Conservation (phyloP, 2,888 invertebrate genomes). For the Tenthredo distinguenda region DNA sequence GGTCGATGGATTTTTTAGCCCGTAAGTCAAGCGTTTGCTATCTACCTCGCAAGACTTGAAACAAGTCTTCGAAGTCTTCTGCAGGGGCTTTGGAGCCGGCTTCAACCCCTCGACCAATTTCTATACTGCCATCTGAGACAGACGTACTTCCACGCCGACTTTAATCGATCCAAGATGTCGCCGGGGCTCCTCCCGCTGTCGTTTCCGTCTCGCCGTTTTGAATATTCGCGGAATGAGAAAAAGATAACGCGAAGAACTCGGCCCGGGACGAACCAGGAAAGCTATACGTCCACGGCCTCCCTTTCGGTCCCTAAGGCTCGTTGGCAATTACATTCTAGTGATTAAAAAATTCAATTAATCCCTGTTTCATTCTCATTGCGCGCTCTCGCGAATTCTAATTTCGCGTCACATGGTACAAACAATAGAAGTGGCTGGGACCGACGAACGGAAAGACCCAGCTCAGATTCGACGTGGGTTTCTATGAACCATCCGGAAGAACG, state of each 20-base stretch:
- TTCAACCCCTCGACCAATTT: constrained; percentile 21
- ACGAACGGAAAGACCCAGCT: constrained; percentile 31
- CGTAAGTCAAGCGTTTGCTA: constrained; percentile 44
- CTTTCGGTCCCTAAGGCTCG: neutral
- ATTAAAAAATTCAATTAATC: constrained; percentile 49
- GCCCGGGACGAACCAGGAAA: neutral
- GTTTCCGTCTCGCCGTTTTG: constrained; percentile 35
- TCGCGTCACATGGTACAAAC: constrained; percentile 34
- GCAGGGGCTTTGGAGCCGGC: constrained; percentile 7
- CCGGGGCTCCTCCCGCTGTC: neutral
- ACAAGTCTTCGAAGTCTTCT: constrained; percentile 23
- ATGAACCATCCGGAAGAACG: neutral
- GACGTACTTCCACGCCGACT: constrained; percentile 31
- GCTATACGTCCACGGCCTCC: neutral
- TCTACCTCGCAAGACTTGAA: constrained; percentile 45
- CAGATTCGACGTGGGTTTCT: constrained; percentile 33
- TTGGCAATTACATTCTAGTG: constrained; percentile 38
- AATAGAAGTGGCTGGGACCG: constrained; percentile 8
- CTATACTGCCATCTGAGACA: constrained; percentile 27
- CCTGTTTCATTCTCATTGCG: constrained; percentile 27
- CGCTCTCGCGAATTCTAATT: constrained; percentile 28
- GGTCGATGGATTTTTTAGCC: constrained; percentile 52
- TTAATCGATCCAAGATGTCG: constrained; percentile 42
- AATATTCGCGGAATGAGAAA: constrained; percentile 47
- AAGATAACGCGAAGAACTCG: constrained; percentile 24